Base-by-base conservation (phyloP, 2,797 vertebrate species). In the Onychomys arenicola region DNA sequence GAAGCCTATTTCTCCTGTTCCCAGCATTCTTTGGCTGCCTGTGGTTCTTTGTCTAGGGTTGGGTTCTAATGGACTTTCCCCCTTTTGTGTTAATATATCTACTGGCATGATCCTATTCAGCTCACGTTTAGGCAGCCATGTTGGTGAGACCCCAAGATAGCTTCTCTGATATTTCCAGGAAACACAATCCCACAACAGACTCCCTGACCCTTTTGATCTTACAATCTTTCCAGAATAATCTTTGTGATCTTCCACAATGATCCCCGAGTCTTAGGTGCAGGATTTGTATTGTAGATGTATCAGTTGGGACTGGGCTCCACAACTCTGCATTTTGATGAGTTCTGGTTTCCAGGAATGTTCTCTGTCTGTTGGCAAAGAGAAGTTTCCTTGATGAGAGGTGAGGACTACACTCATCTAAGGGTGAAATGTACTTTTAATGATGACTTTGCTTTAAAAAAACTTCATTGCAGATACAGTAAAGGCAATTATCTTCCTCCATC, bases 381-480 rank as follows among this genome's bases (percentile, higher is more conserved):
- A 34, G 37, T 21, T 46, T 84, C 59, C 82, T 84, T 46, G 40
- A 34, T 65, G 17, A 84, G 82, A 32, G 37, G 40, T 8, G 17
- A 84, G 17, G 82, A 46, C 29, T 46, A 65, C 17, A 65, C 29
- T 63, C 43, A 65, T 65, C 40, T 65, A 59, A 65, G 16, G 40
- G 17, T 65, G 5, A 93, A 95, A 95, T n/a, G 75, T 73, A 90
- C 55, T 97, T 91, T 91, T 55, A 96, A 49, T 78, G 59, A 94
- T 49, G 32, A 92, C 17, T 85, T 96, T 85, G 25, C n/a, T 89
- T 86, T 78, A 71, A 82, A 89, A 82, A 55, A 91, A 77, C 87
- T 86, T 96, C 95, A 89, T 43, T 71, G 76, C 16, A 80, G 40
- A 78, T 69, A 93, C 63, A 88, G 17, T 21, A 91, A 96, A 92